phyloP scores from a whole-genome alignment of 2,888 invertebrate genomes.

The Clepsis dumicolana region DNA sequence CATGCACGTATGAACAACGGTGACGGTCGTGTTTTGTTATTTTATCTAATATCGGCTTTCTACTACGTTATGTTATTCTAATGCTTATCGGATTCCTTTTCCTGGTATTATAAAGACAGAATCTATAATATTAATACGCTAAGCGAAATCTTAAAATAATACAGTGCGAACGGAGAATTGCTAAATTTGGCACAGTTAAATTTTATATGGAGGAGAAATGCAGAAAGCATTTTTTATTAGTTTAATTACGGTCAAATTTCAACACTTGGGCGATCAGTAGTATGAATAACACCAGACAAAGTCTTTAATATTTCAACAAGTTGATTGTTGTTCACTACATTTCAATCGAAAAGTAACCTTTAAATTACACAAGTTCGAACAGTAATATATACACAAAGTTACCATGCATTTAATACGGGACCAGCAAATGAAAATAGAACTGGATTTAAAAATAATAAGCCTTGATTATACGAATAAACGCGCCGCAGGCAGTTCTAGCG shows the following conservation, averaged over 20 bases:
- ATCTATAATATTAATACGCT: too few species aligned
- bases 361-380: background rate
- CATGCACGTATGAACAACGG: slow-evolving; percentile 16
- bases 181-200: too few species aligned
- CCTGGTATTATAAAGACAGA: background rate
- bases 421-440: slow-evolving; percentile 25
- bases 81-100: background rate
- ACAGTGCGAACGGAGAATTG: too few species aligned
- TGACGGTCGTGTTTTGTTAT: background rate
- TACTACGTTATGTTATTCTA: slow-evolving; percentile 12
- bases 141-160: too few species aligned
- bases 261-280: too few species aligned
- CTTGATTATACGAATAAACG: slow-evolving; percentile 27
- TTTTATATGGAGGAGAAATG: too few species aligned
- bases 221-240: too few species aligned
- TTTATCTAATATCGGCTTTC: slow-evolving; percentile 22
- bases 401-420: slow-evolving; percentile 21
- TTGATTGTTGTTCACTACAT: background rate
- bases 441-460: slow-evolving; percentile 33
- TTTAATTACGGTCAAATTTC: too few species aligned
- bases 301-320: too few species aligned
- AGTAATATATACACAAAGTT: background rate
- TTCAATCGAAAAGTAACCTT: background rate
- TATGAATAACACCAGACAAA: too few species aligned
- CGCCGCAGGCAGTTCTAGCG: background rate